phyloP scores from a whole-genome alignment of 2,888 invertebrate species.

The Brenthis ino region DNA sequence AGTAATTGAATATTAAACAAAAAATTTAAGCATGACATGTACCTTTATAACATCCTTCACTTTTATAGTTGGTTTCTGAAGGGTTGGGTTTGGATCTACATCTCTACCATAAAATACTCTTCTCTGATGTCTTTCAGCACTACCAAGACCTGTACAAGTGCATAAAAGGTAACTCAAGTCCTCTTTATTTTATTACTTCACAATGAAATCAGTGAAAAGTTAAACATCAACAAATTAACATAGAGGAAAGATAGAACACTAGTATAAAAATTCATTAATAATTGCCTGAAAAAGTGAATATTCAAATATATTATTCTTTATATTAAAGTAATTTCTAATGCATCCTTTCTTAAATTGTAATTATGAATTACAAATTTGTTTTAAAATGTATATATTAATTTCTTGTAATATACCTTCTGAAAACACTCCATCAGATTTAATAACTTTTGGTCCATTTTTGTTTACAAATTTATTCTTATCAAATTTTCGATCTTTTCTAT shows the following conservation, averaged over 20 bases:
- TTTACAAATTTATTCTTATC: conserved; percentile 55
- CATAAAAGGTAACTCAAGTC: background rate
- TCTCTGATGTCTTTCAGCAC: conserved; percentile 55
- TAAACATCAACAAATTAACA: background rate
- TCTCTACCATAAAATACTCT: conserved; percentile 60
- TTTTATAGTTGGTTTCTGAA: conserved; percentile 70
- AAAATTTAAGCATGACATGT: conserved; percentile 1
- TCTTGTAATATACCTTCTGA: conserved; percentile 66
- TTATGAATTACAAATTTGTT: no score
- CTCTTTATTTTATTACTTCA: no score
- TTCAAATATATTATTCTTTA: background rate
- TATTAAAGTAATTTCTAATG: no score
- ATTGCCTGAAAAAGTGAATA: background rate
- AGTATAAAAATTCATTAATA: background rate
- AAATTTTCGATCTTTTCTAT: conserved; percentile 57
- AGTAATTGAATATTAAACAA: background rate
- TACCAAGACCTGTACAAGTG: conserved; percentile 60
- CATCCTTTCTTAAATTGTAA: background rate
- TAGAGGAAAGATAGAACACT: background rate
- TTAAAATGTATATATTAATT: background rate
- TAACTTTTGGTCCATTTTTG: conserved; percentile 66
- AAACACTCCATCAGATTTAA: conserved; percentile 74
- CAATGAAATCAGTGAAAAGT: background rate
- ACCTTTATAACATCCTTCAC: conserved; percentile 74
- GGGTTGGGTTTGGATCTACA: conserved; percentile 48